Evolutionary conservation across 2,888 invertebrate species (phyloP).

Genomic region (Caenorhabditis sinica): DNA sequence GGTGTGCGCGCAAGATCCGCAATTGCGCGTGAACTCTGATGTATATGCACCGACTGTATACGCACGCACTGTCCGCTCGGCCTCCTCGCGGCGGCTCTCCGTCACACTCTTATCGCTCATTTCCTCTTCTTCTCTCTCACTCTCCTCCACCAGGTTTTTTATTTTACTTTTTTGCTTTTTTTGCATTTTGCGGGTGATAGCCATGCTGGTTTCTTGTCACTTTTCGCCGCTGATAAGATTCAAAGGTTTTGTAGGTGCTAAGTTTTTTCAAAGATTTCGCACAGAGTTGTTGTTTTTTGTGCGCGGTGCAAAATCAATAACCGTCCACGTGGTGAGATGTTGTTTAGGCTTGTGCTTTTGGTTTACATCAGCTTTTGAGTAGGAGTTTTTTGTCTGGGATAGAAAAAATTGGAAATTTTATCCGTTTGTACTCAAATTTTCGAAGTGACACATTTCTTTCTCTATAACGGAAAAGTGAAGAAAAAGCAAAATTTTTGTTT

Average conservation of each 20-base stretch:
- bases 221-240: conserved; percentile 44
- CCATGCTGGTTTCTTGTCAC: conserved; percentile 4
- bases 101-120: conserved; percentile 47
- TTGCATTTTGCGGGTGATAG: conserved; percentile 6
- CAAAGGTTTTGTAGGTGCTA: neutral
- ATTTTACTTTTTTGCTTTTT: conserved; percentile 7
- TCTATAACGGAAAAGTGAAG: neutral
- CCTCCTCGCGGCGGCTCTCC: conserved; percentile 1
- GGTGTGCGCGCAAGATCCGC: conserved; percentile 14
- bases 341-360: too few relatives aligned
- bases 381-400: too few relatives aligned
- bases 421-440: too few relatives aligned
- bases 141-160: neutral
- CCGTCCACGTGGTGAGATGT: neutral
- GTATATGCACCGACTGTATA: neutral
- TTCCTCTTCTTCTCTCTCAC: neutral
- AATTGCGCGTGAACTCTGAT: conserved; percentile 14
- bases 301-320: neutral
- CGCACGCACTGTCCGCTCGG: conserved; percentile 30
- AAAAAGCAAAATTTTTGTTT: conserved; percentile 6
- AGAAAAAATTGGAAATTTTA: too few relatives aligned
- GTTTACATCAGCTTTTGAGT: too few relatives aligned
- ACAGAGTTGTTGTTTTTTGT: neutral
- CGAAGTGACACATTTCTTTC: neutral
- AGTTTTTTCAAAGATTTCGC: conserved; percentile 5